A percentile compares a stretch with the other conserved stretches of the same genome.
These are phyloP conservation scores for Erpobdella octoculata DNA, from an alignment of 2,888 invertebrate genomes.

Conservation along the genomic window DNA sequence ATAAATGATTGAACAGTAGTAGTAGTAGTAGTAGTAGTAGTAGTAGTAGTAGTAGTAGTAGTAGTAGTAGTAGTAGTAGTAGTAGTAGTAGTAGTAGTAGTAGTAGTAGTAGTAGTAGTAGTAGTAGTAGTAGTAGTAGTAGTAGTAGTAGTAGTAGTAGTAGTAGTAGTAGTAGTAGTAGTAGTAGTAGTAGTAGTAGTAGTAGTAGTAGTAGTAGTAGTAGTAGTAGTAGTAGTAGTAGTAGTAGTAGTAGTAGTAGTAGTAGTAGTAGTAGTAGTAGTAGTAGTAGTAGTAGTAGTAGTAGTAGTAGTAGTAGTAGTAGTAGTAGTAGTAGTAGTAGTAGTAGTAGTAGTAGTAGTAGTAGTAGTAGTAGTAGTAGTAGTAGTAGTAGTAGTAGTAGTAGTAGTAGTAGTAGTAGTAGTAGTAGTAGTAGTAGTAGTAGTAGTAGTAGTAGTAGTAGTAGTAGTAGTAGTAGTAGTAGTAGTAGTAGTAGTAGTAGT, in stretches of 20 bases:
- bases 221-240: not conserved
- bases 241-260: not conserved
- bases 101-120: not conserved
- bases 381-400: slow-evolving; percentile 20
- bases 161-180: not conserved
- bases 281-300: slow-evolving; percentile 14
- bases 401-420: slow-evolving; percentile 17
- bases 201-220: not conserved
- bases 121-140: not conserved
- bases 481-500: not conserved
- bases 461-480: slow-evolving; percentile 4
- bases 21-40: not conserved
- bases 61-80: not conserved
- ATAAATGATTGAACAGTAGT: no score
- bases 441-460: not conserved
- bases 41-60: not conserved
- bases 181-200: not conserved
- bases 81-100: not conserved
- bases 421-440: slow-evolving; percentile 7
- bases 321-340: slow-evolving; percentile 10
- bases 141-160: not conserved
- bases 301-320: slow-evolving; percentile 10
- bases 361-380: slow-evolving; percentile 10
- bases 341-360: slow-evolving; percentile 14
- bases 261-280: slow-evolving; percentile 9